Conservation (phyloP, 2,888 invertebrate genomes). For the Tetragnatha montana region DNA sequence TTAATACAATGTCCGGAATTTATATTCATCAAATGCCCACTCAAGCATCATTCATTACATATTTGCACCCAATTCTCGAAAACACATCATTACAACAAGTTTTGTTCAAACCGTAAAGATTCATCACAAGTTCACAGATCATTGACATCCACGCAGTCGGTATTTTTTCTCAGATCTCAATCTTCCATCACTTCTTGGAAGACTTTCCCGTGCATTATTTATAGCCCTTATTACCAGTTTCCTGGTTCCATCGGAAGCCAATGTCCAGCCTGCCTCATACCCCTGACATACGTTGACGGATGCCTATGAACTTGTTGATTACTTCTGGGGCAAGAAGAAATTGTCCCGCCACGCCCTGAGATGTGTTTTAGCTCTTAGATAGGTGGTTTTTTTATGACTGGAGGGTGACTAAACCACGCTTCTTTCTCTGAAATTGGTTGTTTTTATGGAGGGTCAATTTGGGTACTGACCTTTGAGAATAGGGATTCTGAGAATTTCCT, state of each 20-base stretch:
- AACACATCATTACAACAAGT: too few species aligned
- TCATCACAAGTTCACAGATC: too few species aligned
- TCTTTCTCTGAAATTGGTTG: not conserved
- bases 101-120: too few species aligned
- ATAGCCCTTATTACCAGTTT: not conserved
- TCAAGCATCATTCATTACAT: too few species aligned
- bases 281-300: not conserved
- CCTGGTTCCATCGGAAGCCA: not conserved
- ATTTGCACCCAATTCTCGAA: too few species aligned
- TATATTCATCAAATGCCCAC: too few species aligned
- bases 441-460: too few species aligned
- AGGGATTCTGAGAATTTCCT: not conserved
- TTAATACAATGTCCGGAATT: too few species aligned
- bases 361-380: constrained; percentile 5
- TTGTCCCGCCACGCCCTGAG: constrained; percentile 20
- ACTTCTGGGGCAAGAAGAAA: not conserved
- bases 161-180: not conserved
- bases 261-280: constrained; percentile 11
- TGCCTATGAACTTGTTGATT: constrained; percentile 5
- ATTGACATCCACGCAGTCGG: too few species aligned
- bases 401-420: not conserved
- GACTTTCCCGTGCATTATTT: not conserved
- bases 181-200: not conserved
- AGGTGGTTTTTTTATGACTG: not conserved
- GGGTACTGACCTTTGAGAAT: not conserved